phyloP scores from a whole-genome alignment of 1,140 invertebrate genomes.

The Chrysopa pallens region DNA sequence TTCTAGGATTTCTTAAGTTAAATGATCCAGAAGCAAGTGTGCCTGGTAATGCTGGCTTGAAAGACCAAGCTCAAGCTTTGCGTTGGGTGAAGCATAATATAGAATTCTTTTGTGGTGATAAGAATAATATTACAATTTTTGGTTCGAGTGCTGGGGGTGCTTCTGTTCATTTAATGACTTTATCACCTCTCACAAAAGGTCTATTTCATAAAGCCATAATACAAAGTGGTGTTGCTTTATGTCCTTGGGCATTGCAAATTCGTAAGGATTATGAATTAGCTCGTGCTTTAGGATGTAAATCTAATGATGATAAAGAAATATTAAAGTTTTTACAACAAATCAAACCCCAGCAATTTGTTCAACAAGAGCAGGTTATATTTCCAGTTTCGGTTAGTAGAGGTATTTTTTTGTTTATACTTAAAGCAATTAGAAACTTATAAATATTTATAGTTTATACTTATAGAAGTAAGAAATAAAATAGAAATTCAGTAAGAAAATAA shows the following conservation, averaged over 20 bases:
- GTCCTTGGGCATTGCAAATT: constrained; percentile 8
- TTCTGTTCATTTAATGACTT: constrained; percentile 15
- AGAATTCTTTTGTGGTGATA: constrained; percentile 27
- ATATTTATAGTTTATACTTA: no score
- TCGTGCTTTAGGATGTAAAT: no score
- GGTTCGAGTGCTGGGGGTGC: constrained; percentile 31
- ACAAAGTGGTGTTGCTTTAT: constrained; percentile 30
- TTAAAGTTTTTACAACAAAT: no score
- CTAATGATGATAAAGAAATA: no score
- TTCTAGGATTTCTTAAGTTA: constrained; percentile 14
- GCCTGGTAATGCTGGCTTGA: constrained; percentile 41
- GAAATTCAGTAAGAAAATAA: no score
- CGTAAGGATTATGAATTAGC: no score
- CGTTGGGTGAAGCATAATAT: constrained; percentile 37
- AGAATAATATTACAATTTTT: constrained; percentile 23
- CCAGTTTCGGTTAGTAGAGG: no score
- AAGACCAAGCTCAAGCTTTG: constrained; percentile 36
- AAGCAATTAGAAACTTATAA: no score
- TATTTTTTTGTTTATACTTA: no score
- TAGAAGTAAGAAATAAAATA: no score
- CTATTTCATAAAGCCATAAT: constrained; percentile 37
- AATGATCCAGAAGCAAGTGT: constrained; percentile 21
- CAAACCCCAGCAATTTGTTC: no score
- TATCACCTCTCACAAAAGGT: constrained; percentile 15
- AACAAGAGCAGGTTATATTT: no score